Evolutionary conservation across 2,797 vertebrate genomes (phyloP), one percentile per base, ranked within the genome.

Genomic region (Lepus oiostolus): DNA sequence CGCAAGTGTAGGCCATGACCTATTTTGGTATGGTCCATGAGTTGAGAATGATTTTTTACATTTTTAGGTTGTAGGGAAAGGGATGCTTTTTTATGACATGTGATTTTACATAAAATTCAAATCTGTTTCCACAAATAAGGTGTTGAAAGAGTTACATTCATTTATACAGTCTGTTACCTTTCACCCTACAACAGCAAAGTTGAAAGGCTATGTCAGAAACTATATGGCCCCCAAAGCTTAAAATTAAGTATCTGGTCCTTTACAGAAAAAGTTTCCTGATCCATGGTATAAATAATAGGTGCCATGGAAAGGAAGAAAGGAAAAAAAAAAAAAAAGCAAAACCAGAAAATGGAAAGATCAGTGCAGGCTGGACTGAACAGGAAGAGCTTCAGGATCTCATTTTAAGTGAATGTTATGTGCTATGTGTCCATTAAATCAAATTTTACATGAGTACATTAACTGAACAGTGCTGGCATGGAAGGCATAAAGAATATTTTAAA

Each of bases 101-200:
- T 77, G 54, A 90, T 74, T 94, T 52, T 47, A 77, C 0, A 2
- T 47, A 17, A 79, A 76, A 92, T 62, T 77, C 60, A 94, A 94
- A 96, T 92, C 68, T 90, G 22, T 70, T 62, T 80, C 68, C 26
- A 92, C 54, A 92, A 90, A 82, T 82, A 80, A 83, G 72, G 10
- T 71, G 21, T 8, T 85, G 63, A 63, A 47, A 83, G 10, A 80
- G 38, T 72, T 67, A 86, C 42, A 58, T 60, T 74, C 21, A 74
- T 30, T 87, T 79, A 83, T 19, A 68, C 60, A 85, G 7, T 54
- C 32, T 47, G 4, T 58, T 10, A n/a, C 10, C 26, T 74, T 86
- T 90, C 19, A 52, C 52, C 4, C 21, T 68, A 35, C 13, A 47
- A 76, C 28, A 65, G 68, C 22, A 85, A 7, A 88, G 28, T 2